A percentile compares a stretch with the other conserved stretches of the same genome.
Conservation (phyloP, 1,140 invertebrate species). For the Drosophila ananassae region DNA sequence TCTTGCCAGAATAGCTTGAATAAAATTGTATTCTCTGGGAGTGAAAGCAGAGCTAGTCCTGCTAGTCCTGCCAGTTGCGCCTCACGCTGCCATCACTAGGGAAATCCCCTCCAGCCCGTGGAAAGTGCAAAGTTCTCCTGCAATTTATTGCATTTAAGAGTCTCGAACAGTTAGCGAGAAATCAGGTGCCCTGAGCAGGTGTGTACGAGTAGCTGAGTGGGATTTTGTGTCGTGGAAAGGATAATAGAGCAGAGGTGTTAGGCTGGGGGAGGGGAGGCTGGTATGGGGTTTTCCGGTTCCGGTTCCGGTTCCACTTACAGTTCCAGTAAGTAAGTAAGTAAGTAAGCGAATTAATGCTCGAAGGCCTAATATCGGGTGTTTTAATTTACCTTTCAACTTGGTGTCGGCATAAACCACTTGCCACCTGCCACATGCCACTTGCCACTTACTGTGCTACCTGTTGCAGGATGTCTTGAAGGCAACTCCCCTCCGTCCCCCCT, state of each 20-base stretch:
- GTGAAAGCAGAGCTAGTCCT: too few species aligned
- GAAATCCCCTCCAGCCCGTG: background rate
- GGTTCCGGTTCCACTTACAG: background rate
- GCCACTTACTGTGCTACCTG: constrained; percentile 26
- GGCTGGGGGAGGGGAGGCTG: background rate
- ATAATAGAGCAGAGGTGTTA: constrained; percentile 7
- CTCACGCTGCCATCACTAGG: constrained; percentile 8
- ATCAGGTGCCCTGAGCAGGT: constrained; percentile 10
- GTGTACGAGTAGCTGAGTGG: constrained; percentile 29
- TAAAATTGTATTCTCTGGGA: too few species aligned
- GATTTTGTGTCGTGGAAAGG: constrained; percentile 39
- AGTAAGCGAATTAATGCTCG: constrained; percentile 47
- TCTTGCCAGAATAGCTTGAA: background rate
- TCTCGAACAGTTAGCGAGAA: constrained; percentile 27
- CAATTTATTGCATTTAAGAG: constrained; percentile 74
- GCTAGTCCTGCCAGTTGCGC: background rate
- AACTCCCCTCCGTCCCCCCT: background rate
- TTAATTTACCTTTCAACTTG: constrained; percentile 19
- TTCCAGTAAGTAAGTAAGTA: constrained; percentile 14
- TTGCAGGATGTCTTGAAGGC: constrained; percentile 29
- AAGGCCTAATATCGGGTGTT: constrained; percentile 37
- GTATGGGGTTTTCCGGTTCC: background rate
- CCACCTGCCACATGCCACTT: background rate
- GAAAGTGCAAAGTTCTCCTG: constrained; percentile 51
- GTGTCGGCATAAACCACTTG: constrained; percentile 1